Evolutionary conservation across 1,140 invertebrate species (phyloP), one percentile per base, ranked within the genome.

Genomic region (Brachionus paranguensis): DNA sequence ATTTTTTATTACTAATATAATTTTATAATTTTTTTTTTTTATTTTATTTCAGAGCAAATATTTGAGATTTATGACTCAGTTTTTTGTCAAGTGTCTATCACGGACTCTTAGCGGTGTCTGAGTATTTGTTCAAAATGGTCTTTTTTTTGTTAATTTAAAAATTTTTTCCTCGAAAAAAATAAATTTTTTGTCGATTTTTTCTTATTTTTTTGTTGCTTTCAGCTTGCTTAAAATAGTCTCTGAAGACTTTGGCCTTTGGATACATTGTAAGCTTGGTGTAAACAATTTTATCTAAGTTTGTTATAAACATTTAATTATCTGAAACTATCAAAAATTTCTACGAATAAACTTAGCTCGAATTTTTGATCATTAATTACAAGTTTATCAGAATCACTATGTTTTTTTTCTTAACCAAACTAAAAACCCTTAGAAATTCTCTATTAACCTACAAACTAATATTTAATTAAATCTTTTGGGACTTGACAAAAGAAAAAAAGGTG

Each of bases 21-120:
- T 24, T 17, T 47, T 47, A n/a, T n/a, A n/a, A n/a, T n/a, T n/a
- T n/a, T n/a, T n/a, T n/a, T n/a, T n/a, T n/a, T 47, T 7, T 47
- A 24, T 50, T 76, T 76, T 76, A 72, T 72, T 43, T 72, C 68
- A 72, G 45, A 72, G 11, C 41, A 72, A 72, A 72, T 72, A 72
- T 72, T 41, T 41, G 41, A 72, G 45, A 43, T 72, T 72, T 72
- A 72, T 72, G 68, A 43, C 29, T 72, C 68, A 72, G 33, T 37
- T 55, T 33, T 33, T 55, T 55, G 53, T 55, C 17, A 55, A 55
- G 53, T 55, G 53, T 55, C 17, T 55, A 55, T 55, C 24, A 17
- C 53, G 24, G 53, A 55, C 53, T 20, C 53, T 55, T 55, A 24
- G 17, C n/a, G 8, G 53, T 55, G 53, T 55, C 53, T 55, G 20